Evolutionary conservation across 2,888 invertebrate genomes (phyloP), one percentile per base, ranked within the genome.

Genomic region (Erpobdella octoculata): DNA sequence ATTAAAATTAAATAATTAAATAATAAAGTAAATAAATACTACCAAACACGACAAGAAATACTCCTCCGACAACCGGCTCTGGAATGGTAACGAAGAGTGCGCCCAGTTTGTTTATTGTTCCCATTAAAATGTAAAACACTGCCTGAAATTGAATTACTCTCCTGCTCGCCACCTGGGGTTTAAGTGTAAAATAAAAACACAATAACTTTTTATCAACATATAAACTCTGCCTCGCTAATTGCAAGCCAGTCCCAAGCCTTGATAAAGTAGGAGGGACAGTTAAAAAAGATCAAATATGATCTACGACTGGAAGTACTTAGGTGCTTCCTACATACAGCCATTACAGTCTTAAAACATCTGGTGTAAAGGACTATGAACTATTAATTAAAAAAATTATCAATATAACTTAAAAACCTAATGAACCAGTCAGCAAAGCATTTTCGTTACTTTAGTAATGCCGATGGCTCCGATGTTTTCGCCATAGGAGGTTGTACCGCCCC

Each of bases 401-500:
- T 53, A 6, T 48, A n/a, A 15, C 18, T 5, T 12, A 38, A 37
- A n/a, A 4, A 35, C 3, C 4, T 21, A 38, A 41, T 12, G 28
- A 66, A 4, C n/a, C 28, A 15, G 35, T 12, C 33, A 28, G 9
- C 8, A 9, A 6, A 31, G 33, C 33, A 64, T 12, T 28, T 18
- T 31, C 8, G 33, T 28, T 25, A 90, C 90, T 86, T 90, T 89
- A 1, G 91, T 91, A 0, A 91, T 89, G 38, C 91, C 91, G 75
- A 93, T 92, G 1, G 91, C 91, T 0, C 92, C 92, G 58, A 93
- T 91, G 81, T 92, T 92, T 81, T 92, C 91, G 68, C 91, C 91
- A 80, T 92, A 92, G 2, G 92, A 92, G 77, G 92, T 92, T 64
- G 91, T 91, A 0, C 91, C 92, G 78, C 91, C 91, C 0, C 91